A percentile compares a stretch with the other conserved stretches of the same genome.
Conservation (phyloP, 2,113 vertebrate genomes). For the Lasiurus borealis region DNA sequence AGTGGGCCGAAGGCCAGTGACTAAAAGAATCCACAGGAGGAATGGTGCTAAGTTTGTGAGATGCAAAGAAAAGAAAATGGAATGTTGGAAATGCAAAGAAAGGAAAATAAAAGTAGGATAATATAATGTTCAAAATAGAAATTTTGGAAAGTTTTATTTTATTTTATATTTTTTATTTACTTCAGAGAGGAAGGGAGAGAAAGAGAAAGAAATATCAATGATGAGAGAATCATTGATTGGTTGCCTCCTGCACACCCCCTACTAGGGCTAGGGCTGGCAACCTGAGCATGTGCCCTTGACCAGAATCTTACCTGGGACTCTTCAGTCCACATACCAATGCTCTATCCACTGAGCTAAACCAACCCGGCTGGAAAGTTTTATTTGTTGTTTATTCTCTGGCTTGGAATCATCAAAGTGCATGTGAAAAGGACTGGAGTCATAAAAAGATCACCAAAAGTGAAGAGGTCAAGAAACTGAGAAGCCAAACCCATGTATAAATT, state of each 20-base stretch:
- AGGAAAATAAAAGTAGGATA: not conserved
- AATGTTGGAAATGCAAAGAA: not conserved
- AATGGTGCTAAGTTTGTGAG: not conserved
- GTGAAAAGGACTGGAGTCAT: not conserved
- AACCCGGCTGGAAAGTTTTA: no score
- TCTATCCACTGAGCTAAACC: no score
- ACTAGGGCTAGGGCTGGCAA: no score
- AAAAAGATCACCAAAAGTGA: not conserved
- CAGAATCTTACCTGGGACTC: no score
- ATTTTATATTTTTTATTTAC: no score
- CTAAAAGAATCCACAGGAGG: not conserved
- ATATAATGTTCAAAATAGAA: not conserved
- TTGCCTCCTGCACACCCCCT: no score
- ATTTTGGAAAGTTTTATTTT: not conserved
- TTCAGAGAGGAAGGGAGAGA: no score
- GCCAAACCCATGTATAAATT: not conserved
- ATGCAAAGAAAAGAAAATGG: not conserved
- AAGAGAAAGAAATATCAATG: no score
- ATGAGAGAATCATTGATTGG: no score
- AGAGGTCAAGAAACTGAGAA: not conserved
- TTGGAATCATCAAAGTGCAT: not conserved
- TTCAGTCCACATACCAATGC: no score
- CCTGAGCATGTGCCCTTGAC: no score
- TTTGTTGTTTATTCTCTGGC: not conserved
- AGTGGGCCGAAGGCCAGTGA: not conserved